Evolutionary conservation across 2,888 invertebrate species (phyloP).

Genomic region (Rhynchonema sp.): DNA sequence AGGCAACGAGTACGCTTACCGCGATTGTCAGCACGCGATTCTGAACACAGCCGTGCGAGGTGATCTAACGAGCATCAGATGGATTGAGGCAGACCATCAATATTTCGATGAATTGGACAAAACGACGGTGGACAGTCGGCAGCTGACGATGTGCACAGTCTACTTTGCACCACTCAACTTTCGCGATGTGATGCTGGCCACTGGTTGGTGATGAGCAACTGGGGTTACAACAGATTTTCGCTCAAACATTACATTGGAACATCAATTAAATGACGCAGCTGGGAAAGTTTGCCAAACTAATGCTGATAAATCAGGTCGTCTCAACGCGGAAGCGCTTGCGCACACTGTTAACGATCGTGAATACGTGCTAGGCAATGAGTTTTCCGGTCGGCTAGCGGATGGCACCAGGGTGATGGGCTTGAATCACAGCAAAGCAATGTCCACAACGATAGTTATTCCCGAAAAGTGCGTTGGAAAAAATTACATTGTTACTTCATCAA

Average conservation of each 20-base stretch:
- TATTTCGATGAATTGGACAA: slow-evolving; percentile 32
- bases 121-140: not conserved
- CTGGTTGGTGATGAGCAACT: slow-evolving; percentile 76
- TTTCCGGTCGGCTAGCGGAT: too few relatives aligned
- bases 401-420: slow-evolving; percentile 82
- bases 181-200: slow-evolving; percentile 87
- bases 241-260: too few relatives aligned
- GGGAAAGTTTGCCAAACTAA: too few relatives aligned
- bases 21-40: slow-evolving; percentile 66
- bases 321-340: slow-evolving; percentile 79
- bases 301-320: too few relatives aligned
- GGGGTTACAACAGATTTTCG: slow-evolving; percentile 71
- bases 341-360: too few relatives aligned
- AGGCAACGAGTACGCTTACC: too few relatives aligned
- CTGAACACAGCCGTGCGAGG: slow-evolving; percentile 72
- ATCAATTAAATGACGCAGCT: too few relatives aligned
- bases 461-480: too few relatives aligned
- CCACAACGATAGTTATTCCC: slow-evolving; percentile 54
- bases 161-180: slow-evolving; percentile 48
- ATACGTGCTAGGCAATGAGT: too few relatives aligned
- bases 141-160: slow-evolving; percentile 50
- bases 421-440: slow-evolving; percentile 63
- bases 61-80: slow-evolving; percentile 66
- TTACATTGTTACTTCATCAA: too few relatives aligned
- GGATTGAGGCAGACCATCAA: slow-evolving; percentile 64